A percentile compares a stretch with the other conserved stretches of the same genome.
Conservation (phyloP, 2,113 vertebrate genomes). For the Mesembrinibis cayennensis region DNA sequence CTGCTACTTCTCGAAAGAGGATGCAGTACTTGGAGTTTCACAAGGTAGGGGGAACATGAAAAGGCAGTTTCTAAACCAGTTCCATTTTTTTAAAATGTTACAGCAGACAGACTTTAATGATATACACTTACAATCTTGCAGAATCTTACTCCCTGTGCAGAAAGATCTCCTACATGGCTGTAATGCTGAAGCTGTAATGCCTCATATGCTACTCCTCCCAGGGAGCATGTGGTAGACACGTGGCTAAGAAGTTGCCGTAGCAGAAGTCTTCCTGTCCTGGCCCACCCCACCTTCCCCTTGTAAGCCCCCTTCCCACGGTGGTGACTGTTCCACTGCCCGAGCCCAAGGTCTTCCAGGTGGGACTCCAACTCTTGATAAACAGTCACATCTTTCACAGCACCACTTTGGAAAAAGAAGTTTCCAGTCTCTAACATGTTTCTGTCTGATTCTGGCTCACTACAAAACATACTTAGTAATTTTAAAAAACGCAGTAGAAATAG, state of each 20-base stretch:
- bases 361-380: neutral
- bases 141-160: neutral
- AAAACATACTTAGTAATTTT: neutral
- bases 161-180: neutral
- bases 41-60: neutral
- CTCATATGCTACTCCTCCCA: accelerated
- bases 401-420: neutral
- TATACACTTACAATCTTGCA: neutral
- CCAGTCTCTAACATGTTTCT: neutral
- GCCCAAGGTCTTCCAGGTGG: neutral
- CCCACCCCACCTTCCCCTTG: neutral
- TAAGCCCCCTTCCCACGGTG: accelerated
- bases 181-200: neutral
- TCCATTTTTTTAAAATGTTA: neutral
- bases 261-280: neutral
- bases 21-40: neutral
- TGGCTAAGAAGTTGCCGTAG: neutral
- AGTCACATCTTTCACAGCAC: neutral
- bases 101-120: neutral
- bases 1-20: neutral
- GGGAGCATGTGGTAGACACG: neutral
- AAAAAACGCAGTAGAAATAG: neutral
- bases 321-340: neutral
- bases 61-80: neutral
- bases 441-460: neutral